Evolutionary conservation across 2,888 invertebrate genomes (phyloP).

Genomic region (Abscondita cerata): DNA sequence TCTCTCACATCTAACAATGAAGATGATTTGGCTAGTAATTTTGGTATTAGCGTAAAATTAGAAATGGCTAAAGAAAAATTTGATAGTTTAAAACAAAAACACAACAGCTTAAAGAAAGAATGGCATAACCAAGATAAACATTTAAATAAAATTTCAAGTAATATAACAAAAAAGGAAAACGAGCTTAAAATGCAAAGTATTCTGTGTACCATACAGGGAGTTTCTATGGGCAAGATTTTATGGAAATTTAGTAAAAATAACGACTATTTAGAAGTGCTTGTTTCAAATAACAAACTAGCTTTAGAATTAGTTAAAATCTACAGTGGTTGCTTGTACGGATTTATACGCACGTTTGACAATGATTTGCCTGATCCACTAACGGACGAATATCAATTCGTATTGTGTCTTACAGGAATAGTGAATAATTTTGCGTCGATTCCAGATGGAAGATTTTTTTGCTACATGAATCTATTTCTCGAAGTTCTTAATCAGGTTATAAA

Average conservation of each 20-base stretch:
- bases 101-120: slow-evolving; percentile 13
- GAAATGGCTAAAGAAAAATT: slow-evolving; percentile 12
- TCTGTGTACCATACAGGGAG: slow-evolving; percentile 22
- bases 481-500: slow-evolving; percentile 20
- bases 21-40: slow-evolving; percentile 13
- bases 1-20: neutral
- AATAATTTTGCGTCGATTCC: slow-evolving; percentile 24
- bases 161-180: slow-evolving; percentile 10
- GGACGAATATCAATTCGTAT: slow-evolving; percentile 22
- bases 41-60: slow-evolving; percentile 18
- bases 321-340: slow-evolving; percentile 17
- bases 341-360: slow-evolving; percentile 11
- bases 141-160: slow-evolving; percentile 9
- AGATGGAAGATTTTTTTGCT: slow-evolving; percentile 27
- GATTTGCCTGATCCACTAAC: slow-evolving; percentile 18
- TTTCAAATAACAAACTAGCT: slow-evolving; percentile 10
- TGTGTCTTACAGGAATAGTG: slow-evolving; percentile 18
- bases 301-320: slow-evolving; percentile 17
- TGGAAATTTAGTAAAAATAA: slow-evolving; percentile 21
- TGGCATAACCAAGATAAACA: slow-evolving; percentile 29
- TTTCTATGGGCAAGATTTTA: slow-evolving; percentile 20
- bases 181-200: slow-evolving; percentile 20
- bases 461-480: too few relatives aligned
- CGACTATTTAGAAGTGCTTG: slow-evolving; percentile 14
- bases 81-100: neutral